A percentile compares a stretch with the other conserved stretches of the same genome.
Conservation (phyloP, 2,113 vertebrate genomes). For the Xenus cinereus region DNA sequence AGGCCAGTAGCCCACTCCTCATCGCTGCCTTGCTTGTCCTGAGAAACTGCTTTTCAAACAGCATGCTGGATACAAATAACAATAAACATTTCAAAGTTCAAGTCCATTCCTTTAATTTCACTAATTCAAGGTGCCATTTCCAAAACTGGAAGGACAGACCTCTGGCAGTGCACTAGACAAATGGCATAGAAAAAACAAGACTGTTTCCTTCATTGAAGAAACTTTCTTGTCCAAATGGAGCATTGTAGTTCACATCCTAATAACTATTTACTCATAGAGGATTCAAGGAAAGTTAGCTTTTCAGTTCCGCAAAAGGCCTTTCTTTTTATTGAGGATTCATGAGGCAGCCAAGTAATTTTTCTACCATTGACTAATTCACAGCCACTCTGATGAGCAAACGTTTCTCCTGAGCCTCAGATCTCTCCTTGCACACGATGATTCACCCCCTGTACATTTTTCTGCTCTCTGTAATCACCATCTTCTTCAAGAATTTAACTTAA, state of each 20-base stretch:
- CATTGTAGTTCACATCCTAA: not conserved
- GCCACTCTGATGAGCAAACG: not conserved
- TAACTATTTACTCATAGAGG: not conserved
- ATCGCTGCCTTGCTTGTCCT: not conserved
- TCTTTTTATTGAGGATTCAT: not conserved
- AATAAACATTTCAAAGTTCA: not conserved
- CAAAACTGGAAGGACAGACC: not conserved
- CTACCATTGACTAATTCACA: not conserved
- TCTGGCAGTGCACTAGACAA: not conserved
- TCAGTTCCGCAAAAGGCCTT: not conserved
- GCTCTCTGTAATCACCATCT: not conserved
- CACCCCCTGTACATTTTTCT: not conserved
- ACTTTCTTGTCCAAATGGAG: not conserved
- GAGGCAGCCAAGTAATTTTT: not conserved
- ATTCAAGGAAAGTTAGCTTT: not conserved
- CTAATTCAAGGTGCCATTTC: not conserved
- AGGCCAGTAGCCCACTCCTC: not conserved
- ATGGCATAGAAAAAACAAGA: not conserved
- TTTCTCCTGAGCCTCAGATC: not conserved
- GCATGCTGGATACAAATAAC: not conserved
- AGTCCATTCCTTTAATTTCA: not conserved
- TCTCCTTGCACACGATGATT: not conserved
- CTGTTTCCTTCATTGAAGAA: not conserved
- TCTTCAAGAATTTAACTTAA: not conserved
- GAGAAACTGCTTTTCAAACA: not conserved